Evolutionary conservation across 2,113 vertebrate genomes (phyloP).

Genomic region (Megaceryle torquata): DNA sequence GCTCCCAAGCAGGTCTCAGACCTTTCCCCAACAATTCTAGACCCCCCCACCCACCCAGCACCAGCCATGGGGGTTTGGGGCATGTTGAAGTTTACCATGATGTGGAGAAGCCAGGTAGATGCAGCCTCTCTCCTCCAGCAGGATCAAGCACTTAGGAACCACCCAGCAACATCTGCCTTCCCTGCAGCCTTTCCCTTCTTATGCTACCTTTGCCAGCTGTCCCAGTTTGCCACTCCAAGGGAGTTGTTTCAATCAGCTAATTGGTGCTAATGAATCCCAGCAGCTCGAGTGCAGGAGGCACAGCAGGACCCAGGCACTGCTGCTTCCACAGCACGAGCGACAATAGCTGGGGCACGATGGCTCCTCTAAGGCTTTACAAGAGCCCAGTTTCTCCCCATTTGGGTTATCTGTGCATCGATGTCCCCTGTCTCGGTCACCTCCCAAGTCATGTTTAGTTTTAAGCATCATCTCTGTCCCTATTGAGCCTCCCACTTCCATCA

Average conservation of each 20-base stretch:
- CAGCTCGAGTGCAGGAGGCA: not conserved
- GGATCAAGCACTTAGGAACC: not conserved
- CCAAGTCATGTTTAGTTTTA: not conserved
- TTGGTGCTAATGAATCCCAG: constrained; percentile 21
- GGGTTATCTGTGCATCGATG: accelerated
- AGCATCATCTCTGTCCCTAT: not conserved
- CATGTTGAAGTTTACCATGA: not conserved
- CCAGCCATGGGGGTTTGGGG: not conserved
- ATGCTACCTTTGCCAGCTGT: not conserved
- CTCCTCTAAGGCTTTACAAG: not conserved
- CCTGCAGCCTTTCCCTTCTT: not conserved
- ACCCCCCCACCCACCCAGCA: too few relatives aligned
- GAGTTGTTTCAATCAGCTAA: not conserved
- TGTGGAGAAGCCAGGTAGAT: accelerated
- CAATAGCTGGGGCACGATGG: accelerated
- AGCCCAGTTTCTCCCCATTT: not conserved
- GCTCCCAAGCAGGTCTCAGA: not conserved
- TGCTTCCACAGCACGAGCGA: accelerated
- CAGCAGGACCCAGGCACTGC: accelerated
- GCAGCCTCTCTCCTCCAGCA: not conserved
- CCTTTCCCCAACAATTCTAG: not conserved
- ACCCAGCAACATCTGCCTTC: not conserved
- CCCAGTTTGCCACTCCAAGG: not conserved
- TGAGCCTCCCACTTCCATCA: accelerated
- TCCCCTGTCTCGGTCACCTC: not conserved